These are phyloP conservation scores for Saccopteryx bilineata DNA, from an alignment of 2,113 vertebrate species.

Conservation along the genomic window DNA sequence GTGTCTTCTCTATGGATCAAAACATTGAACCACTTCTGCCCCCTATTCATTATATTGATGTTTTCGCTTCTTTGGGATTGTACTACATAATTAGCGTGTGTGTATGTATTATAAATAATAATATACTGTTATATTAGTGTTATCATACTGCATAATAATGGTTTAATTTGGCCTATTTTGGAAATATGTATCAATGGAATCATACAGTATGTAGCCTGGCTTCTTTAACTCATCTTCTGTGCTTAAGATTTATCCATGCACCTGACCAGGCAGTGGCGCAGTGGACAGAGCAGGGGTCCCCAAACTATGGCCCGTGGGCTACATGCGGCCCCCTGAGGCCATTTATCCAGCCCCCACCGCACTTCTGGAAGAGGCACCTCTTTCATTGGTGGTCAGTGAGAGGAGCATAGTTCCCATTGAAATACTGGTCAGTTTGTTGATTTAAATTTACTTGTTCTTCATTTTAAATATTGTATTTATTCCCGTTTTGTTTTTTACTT, in stretches of 20 bases:
- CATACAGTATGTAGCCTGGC: neutral
- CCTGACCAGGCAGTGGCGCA: too few relatives aligned
- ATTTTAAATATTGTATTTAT: too few relatives aligned
- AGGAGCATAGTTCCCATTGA: too few relatives aligned
- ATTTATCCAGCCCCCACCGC: too few relatives aligned
- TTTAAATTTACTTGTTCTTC: too few relatives aligned
- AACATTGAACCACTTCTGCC: neutral
- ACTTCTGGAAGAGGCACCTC: too few relatives aligned
- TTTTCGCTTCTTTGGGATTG: neutral
- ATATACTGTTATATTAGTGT: neutral
- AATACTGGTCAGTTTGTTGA: too few relatives aligned
- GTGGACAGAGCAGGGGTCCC: too few relatives aligned
- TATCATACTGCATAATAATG: neutral
- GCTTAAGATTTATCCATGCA: slow-evolving; percentile 8
- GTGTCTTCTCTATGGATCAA: neutral
- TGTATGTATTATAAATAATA: neutral
- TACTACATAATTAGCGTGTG: neutral
- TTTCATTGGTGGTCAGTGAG: too few relatives aligned
- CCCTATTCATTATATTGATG: neutral
- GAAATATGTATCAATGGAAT: neutral
- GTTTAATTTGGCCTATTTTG: neutral
- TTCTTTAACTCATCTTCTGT: slow-evolving; percentile 44
- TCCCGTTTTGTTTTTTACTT: too few relatives aligned
- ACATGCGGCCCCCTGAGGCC: too few relatives aligned
- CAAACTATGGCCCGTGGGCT: too few relatives aligned